Evolutionary conservation across 2,888 invertebrate genomes (phyloP).

Genomic region (Anoncus sp.): DNA sequence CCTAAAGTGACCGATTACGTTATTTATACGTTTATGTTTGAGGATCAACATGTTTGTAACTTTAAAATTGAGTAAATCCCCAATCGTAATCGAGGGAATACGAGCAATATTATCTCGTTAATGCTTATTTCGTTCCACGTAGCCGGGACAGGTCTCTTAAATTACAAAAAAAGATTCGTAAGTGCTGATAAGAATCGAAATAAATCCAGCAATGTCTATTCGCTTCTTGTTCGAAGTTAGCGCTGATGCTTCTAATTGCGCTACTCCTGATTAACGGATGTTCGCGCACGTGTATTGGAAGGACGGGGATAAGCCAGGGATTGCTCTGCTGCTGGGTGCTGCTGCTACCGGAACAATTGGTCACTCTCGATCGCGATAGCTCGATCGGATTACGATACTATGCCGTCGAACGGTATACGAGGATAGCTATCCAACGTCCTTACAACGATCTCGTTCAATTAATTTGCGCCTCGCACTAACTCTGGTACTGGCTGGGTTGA

Average conservation of each 20-base stretch:
- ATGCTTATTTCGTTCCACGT: too few species aligned
- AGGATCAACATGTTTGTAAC: too few species aligned
- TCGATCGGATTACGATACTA: conserved; percentile 73
- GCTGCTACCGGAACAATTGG: conserved; percentile 69
- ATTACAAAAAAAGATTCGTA: neutral
- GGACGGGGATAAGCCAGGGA: conserved; percentile 54
- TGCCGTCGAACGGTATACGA: conserved; percentile 56
- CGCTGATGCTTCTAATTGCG: conserved; percentile 74
- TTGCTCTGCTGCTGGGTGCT: conserved; percentile 34
- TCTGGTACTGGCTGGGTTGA: neutral
- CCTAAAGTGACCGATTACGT: too few species aligned
- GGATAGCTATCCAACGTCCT: conserved; percentile 55
- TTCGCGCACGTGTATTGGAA: conserved; percentile 61
- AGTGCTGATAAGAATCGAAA: conserved; percentile 1
- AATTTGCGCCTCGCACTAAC: conserved; percentile 71
- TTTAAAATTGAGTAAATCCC: too few species aligned
- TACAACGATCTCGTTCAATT: conserved; percentile 73
- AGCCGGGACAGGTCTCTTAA: neutral
- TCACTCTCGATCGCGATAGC: conserved; percentile 70
- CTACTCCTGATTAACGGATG: conserved; percentile 74
- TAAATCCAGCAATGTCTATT: conserved; percentile 61
- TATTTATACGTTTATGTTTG: too few species aligned
- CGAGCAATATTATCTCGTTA: too few species aligned
- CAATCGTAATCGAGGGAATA: too few species aligned
- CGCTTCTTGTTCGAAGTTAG: conserved; percentile 20